Evolutionary conservation across 2,888 invertebrate species (phyloP).

Genomic region (Leptarthrus brevirostris): DNA sequence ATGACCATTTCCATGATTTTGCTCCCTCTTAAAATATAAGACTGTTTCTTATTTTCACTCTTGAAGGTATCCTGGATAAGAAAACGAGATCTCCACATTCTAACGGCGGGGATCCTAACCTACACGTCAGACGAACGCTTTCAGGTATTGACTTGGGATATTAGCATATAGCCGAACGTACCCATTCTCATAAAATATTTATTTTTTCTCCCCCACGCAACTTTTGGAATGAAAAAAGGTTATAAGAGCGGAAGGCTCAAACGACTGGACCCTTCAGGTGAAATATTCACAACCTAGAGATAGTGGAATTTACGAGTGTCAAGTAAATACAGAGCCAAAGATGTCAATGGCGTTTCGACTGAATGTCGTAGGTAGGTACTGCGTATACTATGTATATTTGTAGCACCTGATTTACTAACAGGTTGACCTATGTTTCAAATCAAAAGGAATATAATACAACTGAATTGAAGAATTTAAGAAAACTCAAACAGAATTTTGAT

Average conservation of each 20-base stretch:
- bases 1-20: conserved; percentile 30
- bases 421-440: too few relatives aligned
- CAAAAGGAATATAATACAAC: too few relatives aligned
- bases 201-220: conserved; percentile 9
- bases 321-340: conserved; percentile 83
- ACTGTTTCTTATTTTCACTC: neutral
- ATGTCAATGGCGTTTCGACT: conserved; percentile 88
- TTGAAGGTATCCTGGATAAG: conserved; percentile 86
- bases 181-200: conserved; percentile 24
- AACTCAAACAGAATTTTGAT: neutral
- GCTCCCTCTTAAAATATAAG: neutral
- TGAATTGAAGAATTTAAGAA: conserved; percentile 4
- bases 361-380: conserved; percentile 79
- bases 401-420: too few relatives aligned
- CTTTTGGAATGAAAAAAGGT: conserved; percentile 58
- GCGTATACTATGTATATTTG: too few relatives aligned
- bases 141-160: conserved; percentile 69
- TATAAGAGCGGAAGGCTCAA: conserved; percentile 75
- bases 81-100: conserved; percentile 87
- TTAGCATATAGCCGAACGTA: neutral
- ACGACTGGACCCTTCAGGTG: conserved; percentile 90
- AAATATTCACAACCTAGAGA: conserved; percentile 87
- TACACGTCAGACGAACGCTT: conserved; percentile 90
- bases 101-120: conserved; percentile 85
- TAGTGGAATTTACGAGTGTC: conserved; percentile 75